Evolutionary conservation across 2,888 invertebrate species (phyloP), one percentile per base, ranked within the genome.

Genomic region (Hartigia nigra): DNA sequence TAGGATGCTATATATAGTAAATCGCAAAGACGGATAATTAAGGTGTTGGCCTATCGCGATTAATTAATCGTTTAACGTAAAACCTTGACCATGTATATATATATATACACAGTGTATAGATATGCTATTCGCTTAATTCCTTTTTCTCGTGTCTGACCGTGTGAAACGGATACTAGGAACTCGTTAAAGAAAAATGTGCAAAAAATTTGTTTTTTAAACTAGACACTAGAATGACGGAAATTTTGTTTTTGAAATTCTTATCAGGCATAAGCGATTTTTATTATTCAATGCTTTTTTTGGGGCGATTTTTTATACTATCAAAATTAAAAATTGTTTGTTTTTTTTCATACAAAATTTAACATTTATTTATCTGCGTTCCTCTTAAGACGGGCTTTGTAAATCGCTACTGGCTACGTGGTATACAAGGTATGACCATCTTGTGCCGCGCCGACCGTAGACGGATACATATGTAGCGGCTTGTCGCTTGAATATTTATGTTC

Each of bases 401-500:
- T 55, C 0, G 9, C 23, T 55, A 23, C 23, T 23, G 39, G 23
- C 23, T 23, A 23, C 39, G 14, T 35, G 0, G 23, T 9, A 2
- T 9, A 23, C 55, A 0, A 23, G 5, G 23, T 23, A n/a, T n/a
- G 55, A 79, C 77, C 81, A 83, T 82, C 80, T 78, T 78, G 78
- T 80, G 74, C 78, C 77, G 80, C 81, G 81, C 79, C 78, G 79
- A 72, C 75, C 81, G 78, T 80, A 82, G 86, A 87, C 86, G 85
- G 82, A 80, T 86, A 89, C 89, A 87, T 81, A 86, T 89, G 82
- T 83, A 86, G 81, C 83, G 84, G 81, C 85, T 85, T 87, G 87
- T 86, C 87, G 86, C 84, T 82, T 88, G 88, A 88, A 88, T 88
- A 88, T 89, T 88, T 89, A 89, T 88, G 86, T 83, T 80, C 87